phyloP scores from a whole-genome alignment of 2,888 invertebrate species.

The Ophion ellenae region DNA sequence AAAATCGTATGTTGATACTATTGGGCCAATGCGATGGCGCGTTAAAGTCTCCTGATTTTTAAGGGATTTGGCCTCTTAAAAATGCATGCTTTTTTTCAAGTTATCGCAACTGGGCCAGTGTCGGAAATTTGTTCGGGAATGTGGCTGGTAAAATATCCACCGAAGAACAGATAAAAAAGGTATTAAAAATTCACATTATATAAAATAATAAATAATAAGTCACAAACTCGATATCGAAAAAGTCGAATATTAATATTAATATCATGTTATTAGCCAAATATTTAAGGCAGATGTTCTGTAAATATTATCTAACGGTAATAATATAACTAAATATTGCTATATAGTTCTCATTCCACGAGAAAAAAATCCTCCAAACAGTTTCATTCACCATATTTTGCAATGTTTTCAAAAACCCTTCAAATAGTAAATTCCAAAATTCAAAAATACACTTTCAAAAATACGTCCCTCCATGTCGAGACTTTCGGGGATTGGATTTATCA shows the following conservation, averaged over 20 bases:
- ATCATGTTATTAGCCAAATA: neutral
- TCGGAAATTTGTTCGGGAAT: conserved; percentile 69
- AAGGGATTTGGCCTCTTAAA: neutral
- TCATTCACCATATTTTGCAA: too few species aligned
- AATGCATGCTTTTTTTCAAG: conserved; percentile 61
- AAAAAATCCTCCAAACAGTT: too few species aligned
- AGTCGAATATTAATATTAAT: neutral
- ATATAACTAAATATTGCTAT: neutral
- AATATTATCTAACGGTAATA: neutral
- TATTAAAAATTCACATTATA: conserved; percentile 50
- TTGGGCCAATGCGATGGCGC: neutral
- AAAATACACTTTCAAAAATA: too few species aligned
- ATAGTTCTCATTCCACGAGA: too few species aligned
- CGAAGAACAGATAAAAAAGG: conserved; percentile 66
- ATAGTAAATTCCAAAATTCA: too few species aligned
- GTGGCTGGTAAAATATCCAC: conserved; percentile 71
- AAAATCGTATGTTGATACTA: neutral
- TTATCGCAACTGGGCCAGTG: conserved; percentile 72
- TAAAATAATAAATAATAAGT: neutral
- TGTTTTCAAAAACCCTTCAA: too few species aligned
- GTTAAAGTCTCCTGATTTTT: neutral
- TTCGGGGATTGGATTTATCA: too few species aligned
- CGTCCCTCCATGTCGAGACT: too few species aligned
- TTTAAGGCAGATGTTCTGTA: too few species aligned
- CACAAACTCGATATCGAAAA: neutral